Evolutionary conservation across 2,113 vertebrate genomes (phyloP).

Genomic region (Paramisgurnus dabryanus): DNA sequence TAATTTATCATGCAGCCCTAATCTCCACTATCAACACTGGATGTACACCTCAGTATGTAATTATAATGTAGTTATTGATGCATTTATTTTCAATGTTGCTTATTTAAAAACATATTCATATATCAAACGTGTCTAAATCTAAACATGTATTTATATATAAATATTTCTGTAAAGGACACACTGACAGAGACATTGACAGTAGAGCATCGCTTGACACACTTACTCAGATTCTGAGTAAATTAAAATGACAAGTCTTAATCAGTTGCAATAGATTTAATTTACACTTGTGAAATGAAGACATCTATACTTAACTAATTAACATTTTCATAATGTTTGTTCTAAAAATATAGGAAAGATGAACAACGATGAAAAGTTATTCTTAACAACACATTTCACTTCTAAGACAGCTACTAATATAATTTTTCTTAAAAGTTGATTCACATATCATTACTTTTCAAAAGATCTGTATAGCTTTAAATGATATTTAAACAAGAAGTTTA

Average conservation of each 20-base stretch:
- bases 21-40: too few relatives aligned
- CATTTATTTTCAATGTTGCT: background rate
- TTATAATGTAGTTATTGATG: background rate
- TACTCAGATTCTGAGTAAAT: background rate
- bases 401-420: too few relatives aligned
- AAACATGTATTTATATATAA: background rate
- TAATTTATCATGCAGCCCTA: too few relatives aligned
- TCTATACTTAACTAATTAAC: constrained; percentile 45
- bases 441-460: background rate
- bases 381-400: background rate
- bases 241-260: constrained; percentile 16
- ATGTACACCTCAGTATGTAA: background rate
- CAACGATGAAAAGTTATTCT: constrained; percentile 24
- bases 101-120: background rate
- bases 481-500: too few relatives aligned
- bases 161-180: too few relatives aligned
- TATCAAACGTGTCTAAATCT: background rate
- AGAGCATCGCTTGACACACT: background rate
- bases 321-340: constrained; percentile 38
- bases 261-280: constrained; percentile 33
- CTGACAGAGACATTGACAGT: background rate
- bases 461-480: background rate
- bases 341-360: constrained; percentile 3
- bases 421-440: too few relatives aligned
- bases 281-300: constrained; percentile 26